These are phyloP conservation scores for Chaetodon auriga DNA, from an alignment of 2,113 vertebrate species.

Conservation along the genomic window DNA sequence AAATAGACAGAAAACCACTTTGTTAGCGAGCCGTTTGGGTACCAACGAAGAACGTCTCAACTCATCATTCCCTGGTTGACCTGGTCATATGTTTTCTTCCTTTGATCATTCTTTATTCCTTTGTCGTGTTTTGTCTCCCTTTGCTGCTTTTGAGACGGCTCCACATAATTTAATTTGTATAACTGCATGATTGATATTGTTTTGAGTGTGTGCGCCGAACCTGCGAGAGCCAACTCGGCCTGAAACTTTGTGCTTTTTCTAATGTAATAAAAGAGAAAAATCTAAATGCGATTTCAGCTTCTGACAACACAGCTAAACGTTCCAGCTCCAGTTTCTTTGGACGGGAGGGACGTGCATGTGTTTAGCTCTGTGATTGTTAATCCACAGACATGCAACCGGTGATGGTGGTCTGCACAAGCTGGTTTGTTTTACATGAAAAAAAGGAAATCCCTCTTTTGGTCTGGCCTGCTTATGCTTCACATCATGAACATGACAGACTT, in stretches of 20 bases:
- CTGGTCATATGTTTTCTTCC: background rate
- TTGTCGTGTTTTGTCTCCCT: background rate
- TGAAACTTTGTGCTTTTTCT: background rate
- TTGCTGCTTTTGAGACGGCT: background rate
- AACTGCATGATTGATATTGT: background rate
- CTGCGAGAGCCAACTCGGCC: background rate
- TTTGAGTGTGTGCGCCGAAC: background rate
- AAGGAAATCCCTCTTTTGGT: background rate
- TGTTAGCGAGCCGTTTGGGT: background rate
- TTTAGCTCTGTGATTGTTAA: background rate
- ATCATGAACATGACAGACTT: too few species aligned
- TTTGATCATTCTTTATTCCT: background rate
- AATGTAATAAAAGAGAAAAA: background rate
- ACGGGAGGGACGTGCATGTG: background rate
- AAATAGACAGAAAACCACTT: constrained; percentile 20
- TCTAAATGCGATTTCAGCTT: background rate
- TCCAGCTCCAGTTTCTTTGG: background rate
- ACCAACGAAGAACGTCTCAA: background rate
- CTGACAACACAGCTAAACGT: background rate
- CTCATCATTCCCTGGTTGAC: background rate
- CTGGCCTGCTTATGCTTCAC: too few species aligned
- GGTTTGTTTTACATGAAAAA: background rate
- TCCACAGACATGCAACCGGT: background rate
- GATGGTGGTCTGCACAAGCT: background rate
- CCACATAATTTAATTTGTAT: background rate